These are phyloP conservation scores for Leptoclinus maculatus DNA, from an alignment of 2,797 vertebrate genomes.

Conservation along the genomic window DNA sequence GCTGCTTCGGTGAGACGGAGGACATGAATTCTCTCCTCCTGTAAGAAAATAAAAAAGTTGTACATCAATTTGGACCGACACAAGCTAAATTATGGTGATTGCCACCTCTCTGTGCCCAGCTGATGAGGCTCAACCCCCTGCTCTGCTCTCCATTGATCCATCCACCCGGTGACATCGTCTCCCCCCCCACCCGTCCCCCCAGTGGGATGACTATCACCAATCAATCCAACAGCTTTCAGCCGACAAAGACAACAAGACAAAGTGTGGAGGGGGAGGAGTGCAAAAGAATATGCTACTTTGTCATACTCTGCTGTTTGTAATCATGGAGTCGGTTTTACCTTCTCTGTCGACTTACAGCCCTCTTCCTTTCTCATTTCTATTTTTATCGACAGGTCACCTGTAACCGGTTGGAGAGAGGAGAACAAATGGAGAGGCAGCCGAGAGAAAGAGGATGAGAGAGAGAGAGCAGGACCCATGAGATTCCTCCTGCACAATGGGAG, in stretches of 20 bases:
- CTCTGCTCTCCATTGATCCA: constrained; percentile 49
- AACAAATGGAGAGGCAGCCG: constrained; percentile 63
- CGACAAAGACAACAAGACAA: constrained; percentile 37
- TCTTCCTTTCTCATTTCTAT: constrained; percentile 50
- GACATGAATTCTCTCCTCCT: constrained; percentile 29
- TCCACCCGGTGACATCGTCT: constrained; percentile 46
- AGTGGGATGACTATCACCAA: constrained; percentile 66
- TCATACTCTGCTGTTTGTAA: constrained; percentile 59
- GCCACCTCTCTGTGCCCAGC: constrained; percentile 27
- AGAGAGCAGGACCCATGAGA: constrained; percentile 55
- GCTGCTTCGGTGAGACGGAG: background rate
- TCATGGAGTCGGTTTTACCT: constrained; percentile 60
- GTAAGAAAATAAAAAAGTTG: constrained; percentile 23
- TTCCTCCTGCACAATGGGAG: constrained; percentile 47
- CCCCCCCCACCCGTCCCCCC: constrained; percentile 5
- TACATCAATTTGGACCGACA: constrained; percentile 38
- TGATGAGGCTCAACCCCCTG: constrained; percentile 42
- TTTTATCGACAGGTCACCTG: constrained; percentile 71
- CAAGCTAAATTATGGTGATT: constrained; percentile 36
- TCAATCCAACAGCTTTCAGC: constrained; percentile 70
- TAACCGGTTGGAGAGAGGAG: constrained; percentile 60
- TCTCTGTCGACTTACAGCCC: constrained; percentile 36
- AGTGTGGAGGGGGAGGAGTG: background rate
- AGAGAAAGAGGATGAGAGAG: constrained; percentile 48
- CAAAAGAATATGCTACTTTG: constrained; percentile 46